Conservation (phyloP, 2,797 vertebrate species). For the Ceryle rudis region DNA sequence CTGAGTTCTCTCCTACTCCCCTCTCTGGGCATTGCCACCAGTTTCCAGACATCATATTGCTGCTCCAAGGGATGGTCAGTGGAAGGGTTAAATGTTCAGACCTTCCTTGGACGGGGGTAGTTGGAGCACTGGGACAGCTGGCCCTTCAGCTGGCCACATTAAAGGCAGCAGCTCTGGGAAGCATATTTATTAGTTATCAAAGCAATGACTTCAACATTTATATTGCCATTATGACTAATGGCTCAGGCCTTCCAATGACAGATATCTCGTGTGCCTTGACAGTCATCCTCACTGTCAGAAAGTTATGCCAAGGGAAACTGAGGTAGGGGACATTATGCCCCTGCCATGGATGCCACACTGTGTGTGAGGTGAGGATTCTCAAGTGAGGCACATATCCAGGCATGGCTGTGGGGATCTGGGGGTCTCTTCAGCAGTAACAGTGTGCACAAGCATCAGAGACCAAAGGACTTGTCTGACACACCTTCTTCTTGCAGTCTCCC, state of each 20-base stretch:
- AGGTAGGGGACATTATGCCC: fast-evolving
- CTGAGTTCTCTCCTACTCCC: not conserved
- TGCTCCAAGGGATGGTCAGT: not conserved
- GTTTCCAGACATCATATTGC: not conserved
- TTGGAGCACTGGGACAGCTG: not conserved
- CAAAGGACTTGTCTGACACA: not conserved
- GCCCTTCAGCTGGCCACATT: not conserved
- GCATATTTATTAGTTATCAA: not conserved
- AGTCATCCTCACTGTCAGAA: not conserved
- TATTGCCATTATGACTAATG: not conserved
- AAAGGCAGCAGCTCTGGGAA: not conserved
- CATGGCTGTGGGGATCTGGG: not conserved
- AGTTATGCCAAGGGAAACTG: not conserved
- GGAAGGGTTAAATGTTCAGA: not conserved
- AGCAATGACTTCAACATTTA: not conserved
- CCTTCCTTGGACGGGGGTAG: not conserved
- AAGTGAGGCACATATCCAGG: not conserved
- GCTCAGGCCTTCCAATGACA: not conserved
- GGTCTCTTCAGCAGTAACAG: not conserved
- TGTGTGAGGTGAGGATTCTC: not conserved
- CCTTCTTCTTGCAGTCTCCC: not conserved
- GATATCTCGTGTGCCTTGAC: not conserved
- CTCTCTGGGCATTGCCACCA: fast-evolving
- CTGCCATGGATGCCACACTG: not conserved
- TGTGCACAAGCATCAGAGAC: not conserved